Evolutionary conservation across 1,140 invertebrate species (phyloP).

Genomic region (Scaptomyza hsui): DNA sequence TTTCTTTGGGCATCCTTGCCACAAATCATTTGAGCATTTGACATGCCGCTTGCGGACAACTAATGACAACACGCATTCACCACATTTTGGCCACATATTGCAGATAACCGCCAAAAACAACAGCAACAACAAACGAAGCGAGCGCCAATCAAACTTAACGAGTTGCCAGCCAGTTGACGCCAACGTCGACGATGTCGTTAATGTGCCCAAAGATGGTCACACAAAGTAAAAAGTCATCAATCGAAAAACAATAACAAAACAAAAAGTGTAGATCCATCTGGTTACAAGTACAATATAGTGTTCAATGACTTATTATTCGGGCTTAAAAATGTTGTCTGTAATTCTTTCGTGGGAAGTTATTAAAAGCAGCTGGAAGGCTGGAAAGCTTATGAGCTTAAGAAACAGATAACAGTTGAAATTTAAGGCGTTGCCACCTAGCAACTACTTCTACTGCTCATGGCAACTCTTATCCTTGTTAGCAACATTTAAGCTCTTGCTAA

Average conservation of each 20-base stretch:
- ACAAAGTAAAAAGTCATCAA: constrained; percentile 35
- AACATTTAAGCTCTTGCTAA: background rate
- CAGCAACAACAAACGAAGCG: constrained; percentile 14
- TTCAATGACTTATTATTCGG: background rate
- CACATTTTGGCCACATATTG: constrained; percentile 64
- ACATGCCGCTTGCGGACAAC: constrained; percentile 71
- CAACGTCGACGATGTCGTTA: constrained; percentile 40
- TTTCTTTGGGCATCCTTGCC: constrained; percentile 19
- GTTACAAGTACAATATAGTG: background rate
- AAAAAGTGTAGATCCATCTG: constrained; percentile 1
- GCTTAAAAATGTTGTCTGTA: background rate
- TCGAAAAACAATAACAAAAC: constrained; percentile 13
- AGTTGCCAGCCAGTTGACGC: constrained; percentile 60
- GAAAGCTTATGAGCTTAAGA: background rate
- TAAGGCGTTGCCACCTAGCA: too few species aligned
- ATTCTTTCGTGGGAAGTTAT: background rate
- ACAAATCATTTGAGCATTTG: constrained; percentile 76
- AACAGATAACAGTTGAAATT: background rate
- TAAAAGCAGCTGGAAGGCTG: too few species aligned
- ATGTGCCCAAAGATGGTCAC: constrained; percentile 63
- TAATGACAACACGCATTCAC: constrained; percentile 70
- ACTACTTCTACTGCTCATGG: too few species aligned
- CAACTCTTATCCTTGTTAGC: background rate
- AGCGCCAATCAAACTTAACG: constrained; percentile 70
- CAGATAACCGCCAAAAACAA: constrained; percentile 35